Conservation (phyloP, 2,113 vertebrate genomes). For the Cyanoramphus novaezelandiae region DNA sequence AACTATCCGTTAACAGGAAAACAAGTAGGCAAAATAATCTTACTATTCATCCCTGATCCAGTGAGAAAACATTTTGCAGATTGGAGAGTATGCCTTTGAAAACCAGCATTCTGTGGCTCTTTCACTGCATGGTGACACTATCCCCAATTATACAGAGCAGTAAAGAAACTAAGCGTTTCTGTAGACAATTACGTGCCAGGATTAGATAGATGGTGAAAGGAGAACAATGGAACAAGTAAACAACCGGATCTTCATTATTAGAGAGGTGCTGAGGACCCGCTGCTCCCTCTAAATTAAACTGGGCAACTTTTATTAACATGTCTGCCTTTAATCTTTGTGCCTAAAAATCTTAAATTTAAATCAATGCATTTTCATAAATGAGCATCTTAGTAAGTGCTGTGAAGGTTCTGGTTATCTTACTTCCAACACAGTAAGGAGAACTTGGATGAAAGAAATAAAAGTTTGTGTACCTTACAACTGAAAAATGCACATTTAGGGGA, state of each 20-base stretch:
- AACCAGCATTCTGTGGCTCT: conserved; percentile 41
- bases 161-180: conserved; percentile 37
- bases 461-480: not conserved
- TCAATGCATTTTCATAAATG: not conserved
- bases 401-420: not conserved
- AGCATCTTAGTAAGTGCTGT: not conserved
- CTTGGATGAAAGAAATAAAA: not conserved
- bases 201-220: conserved; percentile 48
- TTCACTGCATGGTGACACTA: conserved; percentile 56
- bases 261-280: not conserved
- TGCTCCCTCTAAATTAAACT: not conserved
- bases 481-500: not conserved
- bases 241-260: conserved; percentile 15
- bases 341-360: conserved; percentile 16
- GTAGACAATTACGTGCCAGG: conserved; percentile 38
- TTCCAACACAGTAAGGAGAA: not conserved
- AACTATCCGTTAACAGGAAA: not conserved
- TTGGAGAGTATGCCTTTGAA: not conserved
- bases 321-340: not conserved
- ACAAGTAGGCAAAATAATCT: conserved; percentile 46
- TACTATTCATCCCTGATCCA: conserved; percentile 26
- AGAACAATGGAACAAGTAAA: conserved; percentile 50
- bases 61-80: conserved; percentile 19
- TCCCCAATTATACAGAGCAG: conserved; percentile 37
- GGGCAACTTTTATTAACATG: not conserved